Conservation (phyloP, 2,797 vertebrate species). For the Mareca strepera region DNA sequence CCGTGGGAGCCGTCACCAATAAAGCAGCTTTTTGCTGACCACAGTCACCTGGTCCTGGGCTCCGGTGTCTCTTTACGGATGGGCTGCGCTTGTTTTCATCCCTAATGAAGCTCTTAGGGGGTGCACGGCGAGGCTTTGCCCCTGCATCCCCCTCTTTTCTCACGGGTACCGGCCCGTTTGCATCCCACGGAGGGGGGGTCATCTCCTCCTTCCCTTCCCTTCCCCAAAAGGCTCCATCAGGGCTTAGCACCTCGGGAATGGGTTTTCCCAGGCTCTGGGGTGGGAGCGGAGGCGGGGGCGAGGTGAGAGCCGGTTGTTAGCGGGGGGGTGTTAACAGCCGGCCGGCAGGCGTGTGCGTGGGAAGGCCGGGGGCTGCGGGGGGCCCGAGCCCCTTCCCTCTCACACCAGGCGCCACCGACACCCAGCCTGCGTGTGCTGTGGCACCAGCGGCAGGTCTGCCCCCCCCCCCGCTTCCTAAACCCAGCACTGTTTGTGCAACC, state of each 20-base stretch:
- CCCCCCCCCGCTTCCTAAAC: rapidly evolving
- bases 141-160: conserved; percentile 24
- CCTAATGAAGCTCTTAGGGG: background rate
- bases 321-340: conserved; percentile 47
- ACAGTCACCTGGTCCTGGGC: conserved; percentile 35
- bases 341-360: conserved; percentile 39
- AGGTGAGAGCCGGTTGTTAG: conserved; percentile 64
- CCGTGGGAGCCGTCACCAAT: conserved; percentile 85
- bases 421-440: background rate
- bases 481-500: background rate
- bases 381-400: background rate
- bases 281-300: background rate
- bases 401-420: background rate
- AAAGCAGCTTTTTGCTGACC: conserved; percentile 89
- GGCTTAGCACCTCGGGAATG: background rate
- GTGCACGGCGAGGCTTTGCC: rapidly evolving
- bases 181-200: background rate
- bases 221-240: background rate
- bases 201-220: conserved; percentile 8
- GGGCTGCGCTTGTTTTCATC: background rate
- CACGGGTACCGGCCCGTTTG: conserved; percentile 60
- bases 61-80: conserved; percentile 36
- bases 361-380: conserved; percentile 21
- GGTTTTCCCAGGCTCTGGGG: conserved; percentile 57
- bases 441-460: rapidly evolving